Evolutionary conservation across 92 coral and sea anemone genomes (phyloP).

Genomic region (Zoanthus sansibaricus): DNA sequence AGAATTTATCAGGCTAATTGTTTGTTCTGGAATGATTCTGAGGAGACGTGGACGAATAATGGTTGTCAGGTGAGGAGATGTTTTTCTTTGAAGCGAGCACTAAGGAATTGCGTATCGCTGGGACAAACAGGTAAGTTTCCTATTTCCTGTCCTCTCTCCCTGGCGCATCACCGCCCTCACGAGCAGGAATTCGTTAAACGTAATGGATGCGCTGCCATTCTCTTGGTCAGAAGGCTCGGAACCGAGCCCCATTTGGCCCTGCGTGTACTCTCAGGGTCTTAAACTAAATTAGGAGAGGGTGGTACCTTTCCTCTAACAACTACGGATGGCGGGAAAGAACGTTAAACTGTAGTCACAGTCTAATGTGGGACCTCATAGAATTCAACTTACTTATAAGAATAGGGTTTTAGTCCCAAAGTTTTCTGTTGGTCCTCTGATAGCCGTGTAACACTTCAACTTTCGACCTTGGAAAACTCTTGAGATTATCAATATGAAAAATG

Average conservation of each 20-base stretch:
- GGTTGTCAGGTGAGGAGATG: slow-evolving; percentile 74
- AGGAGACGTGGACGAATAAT: slow-evolving; percentile 72
- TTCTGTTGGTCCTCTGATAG: too few relatives aligned
- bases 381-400: too few relatives aligned
- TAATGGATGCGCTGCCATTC: not conserved
- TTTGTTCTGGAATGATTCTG: slow-evolving; percentile 72
- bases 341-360: too few relatives aligned
- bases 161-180: not conserved
- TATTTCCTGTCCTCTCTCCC: not conserved
- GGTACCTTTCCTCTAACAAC: too few relatives aligned
- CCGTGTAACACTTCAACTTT: too few relatives aligned
- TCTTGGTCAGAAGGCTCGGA: not conserved
- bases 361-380: too few relatives aligned
- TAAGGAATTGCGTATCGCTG: not conserved
- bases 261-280: not conserved
- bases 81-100: not conserved
- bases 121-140: slow-evolving; percentile 8
- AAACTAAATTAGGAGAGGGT: too few relatives aligned
- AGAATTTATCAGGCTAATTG: slow-evolving; percentile 83
- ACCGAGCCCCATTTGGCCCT: not conserved
- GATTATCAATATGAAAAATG: too few relatives aligned
- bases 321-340: too few relatives aligned
- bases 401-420: too few relatives aligned
- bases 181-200: not conserved
- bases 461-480: too few relatives aligned